A percentile compares a stretch with the other conserved stretches of the same genome.
These are phyloP conservation scores for Zosterops japonicus DNA, from an alignment of 2,113 vertebrate genomes.

Conservation along the genomic window DNA sequence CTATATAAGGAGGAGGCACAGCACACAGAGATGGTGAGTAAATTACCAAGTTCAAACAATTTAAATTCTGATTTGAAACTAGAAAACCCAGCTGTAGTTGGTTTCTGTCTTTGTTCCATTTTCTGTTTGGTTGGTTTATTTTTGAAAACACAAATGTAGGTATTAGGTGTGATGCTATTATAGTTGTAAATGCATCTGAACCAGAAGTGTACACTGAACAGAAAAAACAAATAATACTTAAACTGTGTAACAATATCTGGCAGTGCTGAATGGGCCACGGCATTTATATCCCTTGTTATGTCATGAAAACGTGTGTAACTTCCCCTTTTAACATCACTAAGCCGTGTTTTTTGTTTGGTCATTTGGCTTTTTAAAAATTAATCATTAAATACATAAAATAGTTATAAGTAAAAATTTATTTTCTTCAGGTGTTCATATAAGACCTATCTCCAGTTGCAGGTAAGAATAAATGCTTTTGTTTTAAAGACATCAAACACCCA, in stretches of 20 bases:
- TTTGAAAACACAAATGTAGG: background rate
- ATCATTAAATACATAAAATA: background rate
- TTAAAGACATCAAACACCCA: background rate
- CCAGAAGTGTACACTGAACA: background rate
- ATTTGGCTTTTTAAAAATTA: background rate
- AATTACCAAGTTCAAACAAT: background rate
- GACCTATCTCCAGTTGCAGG: background rate
- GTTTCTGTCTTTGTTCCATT: background rate
- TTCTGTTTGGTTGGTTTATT: background rate
- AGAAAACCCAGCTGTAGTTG: background rate
- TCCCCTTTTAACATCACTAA: background rate
- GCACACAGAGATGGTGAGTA: background rate
- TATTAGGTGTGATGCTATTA: background rate
- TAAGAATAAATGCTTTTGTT: slow-evolving; percentile 7
- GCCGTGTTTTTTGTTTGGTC: background rate
- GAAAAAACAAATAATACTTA: background rate
- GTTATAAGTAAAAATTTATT: background rate
- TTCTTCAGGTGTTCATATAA: background rate
- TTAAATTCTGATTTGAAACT: background rate
- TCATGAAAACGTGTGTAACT: background rate
- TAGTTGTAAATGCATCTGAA: background rate
- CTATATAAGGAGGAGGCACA: background rate
- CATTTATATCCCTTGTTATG: background rate
- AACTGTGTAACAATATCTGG: background rate
- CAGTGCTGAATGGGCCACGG: background rate